Conservation (phyloP, 2,888 invertebrate species). For the Drosophila glabriapex region DNA sequence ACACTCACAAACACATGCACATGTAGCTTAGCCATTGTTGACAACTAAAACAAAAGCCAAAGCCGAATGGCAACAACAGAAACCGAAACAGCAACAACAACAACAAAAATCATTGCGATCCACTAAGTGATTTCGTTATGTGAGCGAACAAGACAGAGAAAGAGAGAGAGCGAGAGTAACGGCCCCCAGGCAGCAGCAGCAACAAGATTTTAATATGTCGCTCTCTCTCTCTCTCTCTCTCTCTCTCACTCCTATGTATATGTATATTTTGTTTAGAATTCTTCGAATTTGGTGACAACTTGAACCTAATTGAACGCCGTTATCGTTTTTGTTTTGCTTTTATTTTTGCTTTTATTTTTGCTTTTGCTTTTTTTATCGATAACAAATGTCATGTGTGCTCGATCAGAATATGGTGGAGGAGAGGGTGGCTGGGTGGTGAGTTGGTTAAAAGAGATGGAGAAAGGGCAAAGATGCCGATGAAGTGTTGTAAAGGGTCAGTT, state of each 20-base stretch:
- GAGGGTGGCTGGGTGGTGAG: not conserved
- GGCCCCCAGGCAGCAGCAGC: conserved; percentile 27
- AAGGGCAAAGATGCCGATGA: conserved; percentile 19
- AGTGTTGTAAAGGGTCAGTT: conserved; percentile 36
- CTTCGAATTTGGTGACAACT: conserved; percentile 31
- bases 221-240: not conserved
- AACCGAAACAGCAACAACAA: conserved; percentile 17
- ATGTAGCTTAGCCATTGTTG: conserved; percentile 65
- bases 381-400: conserved; percentile 39
- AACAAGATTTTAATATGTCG: conserved; percentile 29
- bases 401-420: conserved; percentile 6
- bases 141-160: conserved; percentile 25
- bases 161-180: conserved; percentile 20
- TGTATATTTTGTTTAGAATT: conserved; percentile 23
- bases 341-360: not conserved
- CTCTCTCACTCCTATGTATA: not conserved
- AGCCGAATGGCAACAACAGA: conserved; percentile 25
- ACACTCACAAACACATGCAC: not conserved
- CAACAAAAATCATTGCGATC: conserved; percentile 49
- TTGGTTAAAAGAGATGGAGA: not conserved
- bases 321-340: conserved; percentile 16
- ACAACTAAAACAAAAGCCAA: conserved; percentile 72
- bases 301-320: conserved; percentile 20
- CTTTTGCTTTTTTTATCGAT: conserved; percentile 29
- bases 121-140: conserved; percentile 53